Evolutionary conservation across 2,888 invertebrate species (phyloP).

Genomic region (Papilio demoleus): DNA sequence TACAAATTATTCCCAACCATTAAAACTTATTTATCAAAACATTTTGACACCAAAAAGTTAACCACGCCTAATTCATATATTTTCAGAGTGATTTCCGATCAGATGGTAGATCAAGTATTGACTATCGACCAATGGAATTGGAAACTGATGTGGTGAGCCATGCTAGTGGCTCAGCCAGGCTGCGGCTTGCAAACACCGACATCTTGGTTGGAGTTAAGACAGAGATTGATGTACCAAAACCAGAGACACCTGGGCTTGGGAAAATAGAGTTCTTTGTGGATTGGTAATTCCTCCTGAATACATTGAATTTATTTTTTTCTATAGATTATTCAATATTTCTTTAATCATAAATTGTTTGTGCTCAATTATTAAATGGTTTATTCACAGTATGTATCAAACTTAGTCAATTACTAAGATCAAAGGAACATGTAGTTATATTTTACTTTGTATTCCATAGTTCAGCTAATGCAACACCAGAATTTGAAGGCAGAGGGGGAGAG

Average conservation of each 20-base stretch:
- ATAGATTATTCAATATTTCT: no score
- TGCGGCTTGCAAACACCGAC: constrained; percentile 95
- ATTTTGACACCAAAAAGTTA: neutral
- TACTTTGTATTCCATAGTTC: constrained; percentile 85
- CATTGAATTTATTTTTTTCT: no score
- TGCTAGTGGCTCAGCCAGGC: constrained; percentile 93
- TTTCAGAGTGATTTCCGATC: constrained; percentile 92
- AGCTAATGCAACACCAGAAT: constrained; percentile 98
- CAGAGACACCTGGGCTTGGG: constrained; percentile 90
- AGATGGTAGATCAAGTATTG: constrained; percentile 91
- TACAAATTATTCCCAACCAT: neutral
- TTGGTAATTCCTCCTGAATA: constrained; percentile 85
- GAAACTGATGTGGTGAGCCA: constrained; percentile 93
- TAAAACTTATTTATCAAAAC: no score
- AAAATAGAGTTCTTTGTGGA: constrained; percentile 98
- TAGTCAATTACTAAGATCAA: no score
- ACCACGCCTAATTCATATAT: constrained; percentile 38
- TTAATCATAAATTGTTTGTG: no score
- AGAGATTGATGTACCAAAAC: constrained; percentile 91
- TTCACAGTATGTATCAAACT: no score
- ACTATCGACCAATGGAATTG: constrained; percentile 93
- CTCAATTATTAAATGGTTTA: no score
- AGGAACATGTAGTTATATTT: neutral
- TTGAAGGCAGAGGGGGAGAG: constrained; percentile 98
- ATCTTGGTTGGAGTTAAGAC: constrained; percentile 96